phyloP scores from a whole-genome alignment of 1,140 invertebrate genomes.

The Hyposmocoma kahamanoa region DNA sequence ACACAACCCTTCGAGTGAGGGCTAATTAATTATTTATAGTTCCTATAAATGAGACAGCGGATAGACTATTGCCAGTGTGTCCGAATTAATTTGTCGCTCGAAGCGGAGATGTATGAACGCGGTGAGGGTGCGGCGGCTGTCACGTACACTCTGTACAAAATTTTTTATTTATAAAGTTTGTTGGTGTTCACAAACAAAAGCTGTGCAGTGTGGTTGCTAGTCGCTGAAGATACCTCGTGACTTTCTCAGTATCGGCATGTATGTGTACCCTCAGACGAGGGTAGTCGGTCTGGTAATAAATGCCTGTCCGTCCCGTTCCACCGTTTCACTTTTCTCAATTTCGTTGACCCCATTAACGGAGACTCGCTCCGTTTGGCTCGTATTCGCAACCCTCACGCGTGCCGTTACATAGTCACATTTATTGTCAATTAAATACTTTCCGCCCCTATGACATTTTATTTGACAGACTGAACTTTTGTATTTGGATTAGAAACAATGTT shows the following conservation, averaged over 20 bases:
- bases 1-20: slow-evolving; percentile 23
- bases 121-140: slow-evolving; percentile 12
- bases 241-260: slow-evolving; percentile 30
- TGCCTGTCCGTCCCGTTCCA: slow-evolving; percentile 41
- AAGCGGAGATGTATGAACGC: slow-evolving; percentile 9
- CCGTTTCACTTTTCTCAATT: slow-evolving; percentile 64
- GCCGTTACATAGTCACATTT: slow-evolving; percentile 43
- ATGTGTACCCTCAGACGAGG: slow-evolving; percentile 27
- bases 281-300: slow-evolving; percentile 45
- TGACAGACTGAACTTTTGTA: slow-evolving; percentile 36
- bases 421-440: slow-evolving; percentile 54
- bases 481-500: slow-evolving; percentile 37
- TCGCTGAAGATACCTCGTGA: too few relatives aligned
- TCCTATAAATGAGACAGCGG: slow-evolving; percentile 35
- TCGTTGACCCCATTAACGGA: slow-evolving; percentile 55
- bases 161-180: slow-evolving; percentile 46
- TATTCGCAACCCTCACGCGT: slow-evolving; percentile 39
- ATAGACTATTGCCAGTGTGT: too few relatives aligned
- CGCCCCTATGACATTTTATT: slow-evolving; percentile 24
- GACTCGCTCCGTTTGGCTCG: slow-evolving; percentile 45
- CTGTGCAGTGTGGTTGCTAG: too few relatives aligned
- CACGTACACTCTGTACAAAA: slow-evolving; percentile 35
- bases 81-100: slow-evolving; percentile 8
- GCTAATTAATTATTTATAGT: slow-evolving; percentile 59
- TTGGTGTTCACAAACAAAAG: too few relatives aligned